Evolutionary conservation across 2,113 vertebrate genomes (phyloP).

Genomic region (Stigmatopora argus): DNA sequence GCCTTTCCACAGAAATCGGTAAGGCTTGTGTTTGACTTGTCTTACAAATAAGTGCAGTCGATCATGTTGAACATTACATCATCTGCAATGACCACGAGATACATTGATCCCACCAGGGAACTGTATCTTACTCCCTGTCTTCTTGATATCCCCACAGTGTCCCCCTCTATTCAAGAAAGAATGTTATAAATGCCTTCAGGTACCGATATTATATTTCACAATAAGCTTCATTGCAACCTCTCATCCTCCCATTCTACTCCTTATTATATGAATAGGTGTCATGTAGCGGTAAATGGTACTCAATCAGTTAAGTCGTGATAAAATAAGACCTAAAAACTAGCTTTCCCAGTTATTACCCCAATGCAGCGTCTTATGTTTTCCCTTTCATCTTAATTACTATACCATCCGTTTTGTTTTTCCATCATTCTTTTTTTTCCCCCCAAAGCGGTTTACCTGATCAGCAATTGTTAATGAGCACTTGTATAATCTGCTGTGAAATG

Average conservation of each 20-base stretch:
- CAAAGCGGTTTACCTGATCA: conserved; percentile 21
- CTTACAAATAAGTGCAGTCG: conserved; percentile 1
- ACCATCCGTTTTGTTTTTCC: conserved; percentile 19
- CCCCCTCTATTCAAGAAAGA: conserved; percentile 81
- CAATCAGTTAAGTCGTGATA: conserved; percentile 15
- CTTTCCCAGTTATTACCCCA: conserved; percentile 8
- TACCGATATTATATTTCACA: conserved; percentile 56
- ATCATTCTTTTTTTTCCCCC: conserved; percentile 9
- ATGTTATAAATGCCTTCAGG: conserved; percentile 83
- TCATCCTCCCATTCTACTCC: conserved; percentile 43
- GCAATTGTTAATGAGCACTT: conserved; percentile 3
- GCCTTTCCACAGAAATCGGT: conserved; percentile 93
- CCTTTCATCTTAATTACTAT: conserved; percentile 32
- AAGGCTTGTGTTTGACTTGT: conserved; percentile 32
- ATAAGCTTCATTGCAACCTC: conserved; percentile 57
- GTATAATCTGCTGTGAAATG: neutral
- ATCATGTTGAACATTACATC: conserved; percentile 20
- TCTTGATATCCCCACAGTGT: conserved; percentile 75
- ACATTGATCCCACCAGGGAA: conserved; percentile 21
- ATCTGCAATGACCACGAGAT: conserved; percentile 8
- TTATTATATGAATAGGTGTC: conserved; percentile 12
- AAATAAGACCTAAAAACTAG: neutral
- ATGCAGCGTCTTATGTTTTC: conserved; percentile 23
- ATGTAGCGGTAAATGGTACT: conserved; percentile 20
- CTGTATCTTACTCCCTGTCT: conserved; percentile 56